phyloP scores from a whole-genome alignment of 92 coral and sea anemone genomes.

The Diadumene lineata region DNA sequence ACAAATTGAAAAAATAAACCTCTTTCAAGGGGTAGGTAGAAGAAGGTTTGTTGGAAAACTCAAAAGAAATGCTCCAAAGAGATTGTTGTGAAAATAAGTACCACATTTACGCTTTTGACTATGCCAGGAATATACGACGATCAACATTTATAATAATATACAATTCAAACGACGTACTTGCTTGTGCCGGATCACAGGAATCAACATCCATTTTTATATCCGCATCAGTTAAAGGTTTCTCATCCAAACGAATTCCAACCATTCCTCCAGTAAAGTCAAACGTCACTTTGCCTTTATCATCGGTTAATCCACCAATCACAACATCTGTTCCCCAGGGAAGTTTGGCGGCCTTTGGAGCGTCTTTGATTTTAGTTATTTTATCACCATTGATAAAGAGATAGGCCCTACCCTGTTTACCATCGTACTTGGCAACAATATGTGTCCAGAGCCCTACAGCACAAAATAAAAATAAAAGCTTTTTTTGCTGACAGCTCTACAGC shows the following conservation, averaged over 20 bases:
- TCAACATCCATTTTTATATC: constrained; percentile 15
- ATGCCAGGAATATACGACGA: neutral
- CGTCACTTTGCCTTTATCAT: constrained; percentile 29
- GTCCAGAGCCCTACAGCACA: constrained; percentile 58
- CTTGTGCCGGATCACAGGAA: constrained; percentile 24
- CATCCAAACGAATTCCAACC: constrained; percentile 38
- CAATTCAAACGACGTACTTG: too few species aligned
- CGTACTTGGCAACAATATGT: constrained; percentile 60
- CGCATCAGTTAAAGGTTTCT: constrained; percentile 33
- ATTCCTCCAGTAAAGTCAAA: constrained; percentile 32
- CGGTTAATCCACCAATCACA: constrained; percentile 51
- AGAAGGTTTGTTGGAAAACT: neutral
- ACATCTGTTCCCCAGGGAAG: constrained; percentile 59
- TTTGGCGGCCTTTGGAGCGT: constrained; percentile 45
- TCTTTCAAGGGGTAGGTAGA: neutral
- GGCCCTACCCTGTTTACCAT: constrained; percentile 56
- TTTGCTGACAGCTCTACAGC: neutral
- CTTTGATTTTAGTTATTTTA: constrained; percentile 37
- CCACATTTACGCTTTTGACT: neutral
- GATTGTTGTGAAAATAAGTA: neutral
- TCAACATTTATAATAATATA: neutral
- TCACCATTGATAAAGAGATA: constrained; percentile 67
- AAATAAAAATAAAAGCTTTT: neutral
- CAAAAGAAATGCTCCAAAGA: neutral
- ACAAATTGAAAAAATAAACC: neutral